Conservation (phyloP, 1,140 invertebrate genomes). For the Eumaeus atala region DNA sequence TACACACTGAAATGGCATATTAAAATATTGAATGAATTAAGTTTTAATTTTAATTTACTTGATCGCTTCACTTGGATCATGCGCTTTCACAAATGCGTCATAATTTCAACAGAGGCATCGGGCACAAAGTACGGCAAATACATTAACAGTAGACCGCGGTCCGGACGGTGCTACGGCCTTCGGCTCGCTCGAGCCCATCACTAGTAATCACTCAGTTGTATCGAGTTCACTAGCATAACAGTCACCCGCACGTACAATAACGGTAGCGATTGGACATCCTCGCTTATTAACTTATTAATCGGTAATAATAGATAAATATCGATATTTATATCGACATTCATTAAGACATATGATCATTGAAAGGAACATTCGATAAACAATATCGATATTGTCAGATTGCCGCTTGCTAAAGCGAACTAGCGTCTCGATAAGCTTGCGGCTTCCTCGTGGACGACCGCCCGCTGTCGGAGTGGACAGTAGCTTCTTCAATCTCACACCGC, state of each 20-base stretch:
- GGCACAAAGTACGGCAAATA: slow-evolving; percentile 11
- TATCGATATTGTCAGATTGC: slow-evolving; percentile 57
- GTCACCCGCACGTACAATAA: slow-evolving; percentile 19
- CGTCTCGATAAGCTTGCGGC: slow-evolving; percentile 60
- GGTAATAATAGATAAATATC: slow-evolving; percentile 27
- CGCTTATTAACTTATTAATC: slow-evolving; percentile 36
- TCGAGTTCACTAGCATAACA: slow-evolving; percentile 22
- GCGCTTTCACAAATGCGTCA: slow-evolving; percentile 6
- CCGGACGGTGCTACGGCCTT: slow-evolving; percentile 12
- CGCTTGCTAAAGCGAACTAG: slow-evolving; percentile 67
- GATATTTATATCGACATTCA: slow-evolving; percentile 23
- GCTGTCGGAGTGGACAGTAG: slow-evolving; percentile 46
- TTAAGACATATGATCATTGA: slow-evolving; percentile 10
- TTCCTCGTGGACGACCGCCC: slow-evolving; percentile 59
- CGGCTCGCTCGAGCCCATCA: slow-evolving; percentile 20
- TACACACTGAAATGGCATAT: too few species aligned
- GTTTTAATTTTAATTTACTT: slow-evolving; percentile 1
- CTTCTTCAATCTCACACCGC: slow-evolving; percentile 60
- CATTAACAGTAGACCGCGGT: slow-evolving; percentile 25
- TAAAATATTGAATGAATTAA: too few species aligned
- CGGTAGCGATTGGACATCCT: slow-evolving; percentile 27
- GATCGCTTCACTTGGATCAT: slow-evolving; percentile 1
- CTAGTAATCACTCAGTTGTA: slow-evolving; percentile 28
- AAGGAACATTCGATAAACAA: slow-evolving; percentile 11
- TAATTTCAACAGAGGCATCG: slow-evolving; percentile 8